Base-by-base conservation (phyloP, 2,888 invertebrate genomes). In the Tetragnatha montana region DNA sequence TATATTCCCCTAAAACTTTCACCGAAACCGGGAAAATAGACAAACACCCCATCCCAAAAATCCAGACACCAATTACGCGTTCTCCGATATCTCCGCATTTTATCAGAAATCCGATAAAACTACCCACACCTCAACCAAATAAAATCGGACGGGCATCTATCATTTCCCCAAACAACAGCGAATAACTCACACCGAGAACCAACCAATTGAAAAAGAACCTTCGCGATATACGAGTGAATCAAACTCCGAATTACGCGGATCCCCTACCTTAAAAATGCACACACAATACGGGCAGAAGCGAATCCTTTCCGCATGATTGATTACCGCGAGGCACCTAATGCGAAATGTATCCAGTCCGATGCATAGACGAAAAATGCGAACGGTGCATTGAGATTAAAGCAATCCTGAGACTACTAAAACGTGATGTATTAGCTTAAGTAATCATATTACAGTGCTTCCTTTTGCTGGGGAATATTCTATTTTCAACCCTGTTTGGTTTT, bases 361-460 rank as follows among this genome's bases (percentile, higher is more conserved):
- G 60, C 60, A 17, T 17, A 10, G 60, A 35, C 14, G 14, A 21
- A 14, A 12, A 10, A 74, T 74, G 35, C 74, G 21, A 14, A 35
- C 35, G 74, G 35, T 17, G 74, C 74, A 10, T 74, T 35, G 35
- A 22, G 74, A 74, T 74, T 71, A 71, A 19, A 12, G 17, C 71
- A 35, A 14, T 74, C 35, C 74, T 22, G 17, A 22, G 74, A 35
- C 35, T 22, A 74, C 74, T 74, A 35, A 35, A 74, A 74, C 35
- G 35, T 74, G 74, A 74, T 74, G 74, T 10, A 74, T 74, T 74
- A 74, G 35, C 74, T 74, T 35, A 22, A 7, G 17, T 60, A 74
- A 74, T 74, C 74, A 35, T 17, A 74, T 74, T 74, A 74, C 35
- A 74, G 35, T 1, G 17, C 74, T 71, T 4, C 71, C n/a, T 22